Evolutionary conservation across 1,140 invertebrate genomes (phyloP).

Genomic region (Radopholus similis): DNA sequence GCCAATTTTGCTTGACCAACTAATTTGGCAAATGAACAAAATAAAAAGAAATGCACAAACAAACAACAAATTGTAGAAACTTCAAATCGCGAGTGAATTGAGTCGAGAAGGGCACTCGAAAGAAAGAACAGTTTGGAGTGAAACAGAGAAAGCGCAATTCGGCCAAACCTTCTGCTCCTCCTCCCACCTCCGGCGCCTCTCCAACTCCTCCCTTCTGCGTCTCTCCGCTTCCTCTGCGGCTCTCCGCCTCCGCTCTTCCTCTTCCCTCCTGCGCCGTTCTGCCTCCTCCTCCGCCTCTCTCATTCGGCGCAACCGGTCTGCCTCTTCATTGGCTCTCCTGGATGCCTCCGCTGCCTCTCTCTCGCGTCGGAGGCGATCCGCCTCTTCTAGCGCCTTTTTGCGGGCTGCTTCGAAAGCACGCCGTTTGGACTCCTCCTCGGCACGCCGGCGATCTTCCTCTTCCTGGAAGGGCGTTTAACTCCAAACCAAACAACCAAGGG

Average conservation of each 20-base stretch:
- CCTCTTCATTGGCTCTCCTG: slow-evolving; percentile 40
- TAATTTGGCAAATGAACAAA: too few species aligned
- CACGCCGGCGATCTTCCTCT: slow-evolving; percentile 53
- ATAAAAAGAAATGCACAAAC: too few species aligned
- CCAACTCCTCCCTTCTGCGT: slow-evolving; percentile 10
- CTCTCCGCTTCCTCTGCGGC: slow-evolving; percentile 31
- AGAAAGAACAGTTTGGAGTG: background rate
- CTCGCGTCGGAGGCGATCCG: slow-evolving; percentile 53
- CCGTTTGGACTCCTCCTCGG: slow-evolving; percentile 56
- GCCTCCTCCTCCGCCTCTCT: slow-evolving; percentile 47
- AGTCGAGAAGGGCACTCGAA: background rate
- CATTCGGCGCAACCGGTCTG: slow-evolving; percentile 39
- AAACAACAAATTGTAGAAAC: background rate
- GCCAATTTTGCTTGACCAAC: too few species aligned
- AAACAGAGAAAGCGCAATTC: background rate
- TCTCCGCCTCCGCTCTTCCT: slow-evolving; percentile 47
- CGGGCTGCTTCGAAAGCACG: slow-evolving; percentile 58
- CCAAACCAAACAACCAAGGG: slow-evolving; percentile 14
- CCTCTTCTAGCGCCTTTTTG: slow-evolving; percentile 55
- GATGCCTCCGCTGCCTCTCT: slow-evolving; percentile 54
- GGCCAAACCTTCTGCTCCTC: slow-evolving; percentile 6
- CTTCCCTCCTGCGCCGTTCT: slow-evolving; percentile 42
- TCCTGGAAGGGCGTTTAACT: slow-evolving; percentile 47
- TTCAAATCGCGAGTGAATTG: background rate
- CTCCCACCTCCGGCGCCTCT: background rate